These are phyloP conservation scores for Actinopyga echinites DNA, from an alignment of 53 echinoderm and acorn worm species.

Conservation along the genomic window DNA sequence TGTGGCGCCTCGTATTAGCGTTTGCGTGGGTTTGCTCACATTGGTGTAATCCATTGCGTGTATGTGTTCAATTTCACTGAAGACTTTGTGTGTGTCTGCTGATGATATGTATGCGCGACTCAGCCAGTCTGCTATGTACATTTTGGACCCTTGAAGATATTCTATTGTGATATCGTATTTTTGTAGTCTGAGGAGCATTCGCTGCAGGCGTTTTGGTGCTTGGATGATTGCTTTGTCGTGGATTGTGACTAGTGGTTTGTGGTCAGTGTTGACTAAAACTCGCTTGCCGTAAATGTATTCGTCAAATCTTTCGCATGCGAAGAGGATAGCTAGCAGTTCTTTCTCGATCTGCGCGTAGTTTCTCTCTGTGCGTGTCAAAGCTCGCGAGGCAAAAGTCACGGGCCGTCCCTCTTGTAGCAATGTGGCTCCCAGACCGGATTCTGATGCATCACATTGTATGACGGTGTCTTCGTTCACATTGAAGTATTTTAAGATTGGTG, in stretches of 20 bases:
- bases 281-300: constrained; percentile 13
- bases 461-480: constrained; percentile 6
- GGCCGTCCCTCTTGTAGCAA: background rate
- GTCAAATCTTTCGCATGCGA: constrained; percentile 8
- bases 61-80: background rate
- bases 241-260: constrained; percentile 23
- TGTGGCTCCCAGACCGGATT: constrained; percentile 15
- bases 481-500: constrained; percentile 52
- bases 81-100: background rate
- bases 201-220: constrained; percentile 49
- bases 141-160: constrained; percentile 48
- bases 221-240: constrained; percentile 21
- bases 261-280: background rate
- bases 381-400: constrained; percentile 19
- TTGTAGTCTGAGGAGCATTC: constrained; percentile 56
- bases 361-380: background rate
- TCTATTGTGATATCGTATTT: constrained; percentile 47
- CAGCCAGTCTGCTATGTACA: constrained; percentile 54
- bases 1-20: background rate
- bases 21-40: constrained; percentile 3
- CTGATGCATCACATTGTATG: constrained; percentile 29
- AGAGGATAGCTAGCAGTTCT: constrained; percentile 22
- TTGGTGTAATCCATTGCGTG: background rate
- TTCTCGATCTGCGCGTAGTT: constrained; percentile 9
- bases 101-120: constrained; percentile 45